Conservation (phyloP, 2,888 invertebrate genomes). For the Diogma glabrata region DNA sequence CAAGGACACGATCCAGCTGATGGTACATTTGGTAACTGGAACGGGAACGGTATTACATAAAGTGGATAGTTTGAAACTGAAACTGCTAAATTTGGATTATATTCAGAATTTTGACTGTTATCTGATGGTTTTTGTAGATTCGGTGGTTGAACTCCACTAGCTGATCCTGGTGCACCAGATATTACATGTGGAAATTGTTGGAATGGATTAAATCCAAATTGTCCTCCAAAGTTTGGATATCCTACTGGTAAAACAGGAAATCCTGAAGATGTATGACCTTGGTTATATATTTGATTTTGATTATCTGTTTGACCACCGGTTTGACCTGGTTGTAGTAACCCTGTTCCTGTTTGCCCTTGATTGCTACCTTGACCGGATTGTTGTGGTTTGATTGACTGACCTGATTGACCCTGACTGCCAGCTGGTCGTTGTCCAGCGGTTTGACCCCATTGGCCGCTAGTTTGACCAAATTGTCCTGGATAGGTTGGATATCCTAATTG, state of each 20-base stretch:
- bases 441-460: conserved; percentile 23
- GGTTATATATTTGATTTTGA: background rate
- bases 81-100: conserved; percentile 37
- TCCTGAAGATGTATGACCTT: background rate
- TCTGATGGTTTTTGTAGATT: conserved; percentile 33
- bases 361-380: conserved; percentile 21
- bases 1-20: conserved; percentile 52
- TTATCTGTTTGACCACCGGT: conserved; percentile 11
- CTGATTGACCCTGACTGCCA: conserved; percentile 18
- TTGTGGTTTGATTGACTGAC: conserved; percentile 24
- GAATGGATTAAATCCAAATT: too few species aligned
- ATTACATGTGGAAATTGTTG: too few species aligned
- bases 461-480: too few species aligned
- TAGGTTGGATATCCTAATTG: conserved; percentile 25
- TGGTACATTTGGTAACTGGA: conserved; percentile 47
- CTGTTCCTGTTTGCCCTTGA: too few species aligned
- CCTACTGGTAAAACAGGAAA: too few species aligned
- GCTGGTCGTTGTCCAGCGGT: conserved; percentile 22
- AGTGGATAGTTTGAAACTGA: conserved; percentile 24
- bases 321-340: conserved; percentile 18
- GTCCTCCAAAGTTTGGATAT: too few species aligned
- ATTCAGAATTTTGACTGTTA: background rate
- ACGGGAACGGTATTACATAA: conserved; percentile 40
- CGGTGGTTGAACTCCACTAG: conserved; percentile 39
- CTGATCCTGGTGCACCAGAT: conserved; percentile 26